Evolutionary conservation across 2,113 vertebrate genomes (phyloP).

Genomic region (Hemibagrus wyckioides): DNA sequence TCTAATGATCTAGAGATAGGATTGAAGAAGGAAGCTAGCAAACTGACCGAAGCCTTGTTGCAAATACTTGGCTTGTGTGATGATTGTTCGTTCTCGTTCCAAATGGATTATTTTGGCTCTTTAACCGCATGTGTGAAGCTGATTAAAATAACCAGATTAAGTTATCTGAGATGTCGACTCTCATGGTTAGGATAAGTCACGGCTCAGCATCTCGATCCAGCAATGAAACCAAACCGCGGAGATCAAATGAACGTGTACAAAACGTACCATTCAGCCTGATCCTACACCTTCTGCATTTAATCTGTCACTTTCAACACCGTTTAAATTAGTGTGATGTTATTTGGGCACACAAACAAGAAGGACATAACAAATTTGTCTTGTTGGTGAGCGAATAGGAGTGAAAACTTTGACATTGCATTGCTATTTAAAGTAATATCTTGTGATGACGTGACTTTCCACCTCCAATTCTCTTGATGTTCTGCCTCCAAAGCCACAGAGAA

Average conservation of each 20-base stretch:
- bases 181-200: not conserved
- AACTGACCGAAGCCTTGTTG: not conserved
- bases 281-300: not conserved
- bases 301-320: not conserved
- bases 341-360: not conserved
- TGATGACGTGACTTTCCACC: not conserved
- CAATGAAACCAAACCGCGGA: not conserved
- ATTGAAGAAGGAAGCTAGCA: not conserved
- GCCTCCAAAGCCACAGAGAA: not conserved
- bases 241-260: not conserved
- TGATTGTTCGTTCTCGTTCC: not conserved
- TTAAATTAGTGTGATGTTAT: not conserved
- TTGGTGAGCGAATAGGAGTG: too few species aligned
- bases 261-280: not conserved
- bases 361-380: not conserved
- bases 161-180: not conserved
- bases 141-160: not conserved
- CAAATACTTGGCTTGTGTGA: not conserved
- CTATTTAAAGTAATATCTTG: too few species aligned
- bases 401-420: too few species aligned
- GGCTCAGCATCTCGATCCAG: not conserved
- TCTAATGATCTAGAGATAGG: slow-evolving; percentile 44
- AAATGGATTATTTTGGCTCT: not conserved
- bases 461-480: not conserved
- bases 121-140: not conserved